Percentiles rank a stretch among this genome's conserved stretches.
These are phyloP conservation scores for Pseudolaguvia tuberculata DNA, from an alignment of 2,113 vertebrate genomes.

Conservation along the genomic window DNA sequence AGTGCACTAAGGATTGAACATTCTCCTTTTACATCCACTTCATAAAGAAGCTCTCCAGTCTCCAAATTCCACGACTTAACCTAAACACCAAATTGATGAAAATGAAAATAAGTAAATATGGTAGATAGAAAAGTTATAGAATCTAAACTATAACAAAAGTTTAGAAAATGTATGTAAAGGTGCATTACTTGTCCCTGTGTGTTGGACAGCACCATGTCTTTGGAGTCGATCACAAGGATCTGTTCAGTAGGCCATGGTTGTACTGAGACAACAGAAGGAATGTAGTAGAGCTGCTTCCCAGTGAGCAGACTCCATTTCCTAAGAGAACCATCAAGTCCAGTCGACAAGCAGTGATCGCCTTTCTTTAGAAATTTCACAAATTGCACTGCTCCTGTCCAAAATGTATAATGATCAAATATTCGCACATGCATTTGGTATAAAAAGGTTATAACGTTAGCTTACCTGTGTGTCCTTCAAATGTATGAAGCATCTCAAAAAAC, in stretches of 20 bases:
- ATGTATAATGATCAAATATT: not conserved
- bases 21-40: constrained; percentile 25
- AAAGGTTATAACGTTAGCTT: not conserved
- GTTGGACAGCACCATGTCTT: constrained; percentile 56
- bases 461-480: constrained; percentile 69
- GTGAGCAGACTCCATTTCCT: constrained; percentile 66
- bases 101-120: not conserved
- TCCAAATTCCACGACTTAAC: constrained; percentile 68
- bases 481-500: constrained; percentile 60
- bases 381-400: constrained; percentile 64
- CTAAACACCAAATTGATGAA: constrained; percentile 50
- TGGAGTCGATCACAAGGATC: constrained; percentile 62
- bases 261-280: constrained; percentile 50
- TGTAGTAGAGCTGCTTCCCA: constrained; percentile 62
- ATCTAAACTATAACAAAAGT: not conserved
- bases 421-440: not conserved
- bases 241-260: constrained; percentile 50
- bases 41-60: constrained; percentile 58
- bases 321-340: constrained; percentile 68
- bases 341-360: constrained; percentile 64
- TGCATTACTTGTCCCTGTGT: constrained; percentile 62
- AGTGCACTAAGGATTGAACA: constrained; percentile 55
- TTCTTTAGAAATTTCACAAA: constrained; percentile 56
- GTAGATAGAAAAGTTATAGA: not conserved
- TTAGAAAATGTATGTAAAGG: not conserved